A percentile compares a stretch with the other conserved stretches of the same genome.
phyloP scores from a whole-genome alignment of 2,797 vertebrate species.

The Staurois parvus region DNA sequence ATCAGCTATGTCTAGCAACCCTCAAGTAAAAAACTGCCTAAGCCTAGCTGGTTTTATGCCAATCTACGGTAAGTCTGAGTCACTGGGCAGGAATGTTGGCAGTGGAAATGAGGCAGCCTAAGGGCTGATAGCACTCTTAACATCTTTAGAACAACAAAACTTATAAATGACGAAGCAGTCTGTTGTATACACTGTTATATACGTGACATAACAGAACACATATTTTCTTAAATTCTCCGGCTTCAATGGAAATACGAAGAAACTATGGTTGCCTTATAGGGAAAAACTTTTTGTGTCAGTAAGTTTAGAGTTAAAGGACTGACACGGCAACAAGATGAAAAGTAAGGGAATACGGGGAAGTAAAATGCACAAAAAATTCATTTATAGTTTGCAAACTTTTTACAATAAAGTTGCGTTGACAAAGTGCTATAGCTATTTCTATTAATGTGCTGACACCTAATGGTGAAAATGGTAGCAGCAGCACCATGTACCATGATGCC shows the following conservation, averaged over 20 bases:
- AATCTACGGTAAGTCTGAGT: constrained; percentile 46
- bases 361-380: neutral
- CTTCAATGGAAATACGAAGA: neutral
- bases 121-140: constrained; percentile 8
- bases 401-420: neutral
- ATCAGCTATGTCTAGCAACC: neutral
- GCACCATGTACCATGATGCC: no score
- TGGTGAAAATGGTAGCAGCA: neutral
- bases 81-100: constrained; percentile 49
- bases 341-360: neutral
- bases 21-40: neutral
- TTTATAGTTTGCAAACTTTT: neutral
- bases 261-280: neutral
- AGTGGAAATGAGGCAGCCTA: neutral
- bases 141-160: neutral
- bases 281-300: neutral
- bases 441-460: constrained; percentile 44
- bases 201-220: neutral
- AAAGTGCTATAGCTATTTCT: constrained; percentile 2
- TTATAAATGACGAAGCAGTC: neutral
- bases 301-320: neutral
- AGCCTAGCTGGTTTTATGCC: constrained; percentile 22
- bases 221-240: neutral
- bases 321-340: neutral
- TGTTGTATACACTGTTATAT: neutral